A percentile compares a stretch with the other conserved stretches of the same genome.
Evolutionary conservation across 2,113 vertebrate species (phyloP).

Genomic region (Malurus elegans): DNA sequence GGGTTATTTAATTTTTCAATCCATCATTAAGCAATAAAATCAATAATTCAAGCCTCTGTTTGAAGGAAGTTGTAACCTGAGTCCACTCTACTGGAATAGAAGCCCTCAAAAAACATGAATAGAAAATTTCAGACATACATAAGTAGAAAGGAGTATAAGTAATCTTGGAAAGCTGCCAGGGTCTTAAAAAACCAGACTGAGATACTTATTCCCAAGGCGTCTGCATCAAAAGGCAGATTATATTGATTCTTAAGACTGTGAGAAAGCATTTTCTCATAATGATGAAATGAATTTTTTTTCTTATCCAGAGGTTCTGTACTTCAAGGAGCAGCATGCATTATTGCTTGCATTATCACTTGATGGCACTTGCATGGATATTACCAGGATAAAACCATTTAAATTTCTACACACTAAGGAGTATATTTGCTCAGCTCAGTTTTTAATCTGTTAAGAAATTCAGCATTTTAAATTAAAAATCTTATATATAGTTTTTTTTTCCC

Average conservation of each 20-base stretch:
- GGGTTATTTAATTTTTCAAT: neutral
- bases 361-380: neutral
- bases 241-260: neutral
- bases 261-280: slow-evolving; percentile 4
- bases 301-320: neutral
- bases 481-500: neutral
- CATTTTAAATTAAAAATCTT: neutral
- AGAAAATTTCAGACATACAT: neutral
- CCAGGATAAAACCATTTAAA: neutral
- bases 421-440: neutral
- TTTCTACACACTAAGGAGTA: neutral
- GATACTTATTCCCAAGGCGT: neutral
- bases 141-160: neutral
- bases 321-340: neutral
- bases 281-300: neutral
- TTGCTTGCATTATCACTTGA: neutral
- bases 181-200: neutral
- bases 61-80: neutral
- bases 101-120: neutral
- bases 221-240: neutral
- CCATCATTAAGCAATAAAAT: neutral
- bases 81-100: neutral
- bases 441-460: neutral
- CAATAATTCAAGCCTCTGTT: neutral
- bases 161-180: neutral